Evolutionary conservation across 2,888 invertebrate species (phyloP).

Genomic region (Sarcophaga rosellei): DNA sequence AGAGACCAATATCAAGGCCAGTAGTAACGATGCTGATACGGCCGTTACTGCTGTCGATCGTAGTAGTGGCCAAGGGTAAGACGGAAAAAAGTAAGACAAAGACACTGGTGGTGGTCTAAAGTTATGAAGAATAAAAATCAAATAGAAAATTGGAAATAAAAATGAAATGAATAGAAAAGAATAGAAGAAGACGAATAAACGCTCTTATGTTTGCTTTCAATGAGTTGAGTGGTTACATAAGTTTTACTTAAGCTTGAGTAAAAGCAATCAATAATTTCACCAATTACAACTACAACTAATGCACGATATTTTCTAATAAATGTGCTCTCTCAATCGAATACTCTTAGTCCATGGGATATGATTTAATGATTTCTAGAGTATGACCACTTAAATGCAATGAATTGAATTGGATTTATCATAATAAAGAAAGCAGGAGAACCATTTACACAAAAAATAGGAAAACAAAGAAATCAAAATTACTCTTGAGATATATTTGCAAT

Average conservation of each 20-base stretch:
- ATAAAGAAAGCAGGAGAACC: background rate
- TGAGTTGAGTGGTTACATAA: slow-evolving; percentile 48
- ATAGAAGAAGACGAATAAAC: no score
- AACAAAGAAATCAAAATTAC: background rate
- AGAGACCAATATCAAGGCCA: background rate
- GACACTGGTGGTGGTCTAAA: background rate
- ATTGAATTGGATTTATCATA: slow-evolving; percentile 5
- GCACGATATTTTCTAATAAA: background rate
- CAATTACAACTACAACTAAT: background rate
- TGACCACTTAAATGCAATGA: background rate
- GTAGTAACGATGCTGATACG: slow-evolving; percentile 4
- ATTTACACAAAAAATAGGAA: background rate
- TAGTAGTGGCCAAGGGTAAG: background rate
- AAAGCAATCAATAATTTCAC: slow-evolving; percentile 38
- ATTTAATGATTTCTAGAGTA: background rate
- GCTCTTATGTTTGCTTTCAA: slow-evolving; percentile 36
- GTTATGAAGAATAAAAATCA: background rate
- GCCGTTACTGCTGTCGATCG: background rate
- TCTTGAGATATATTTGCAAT: no score
- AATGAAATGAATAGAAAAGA: background rate
- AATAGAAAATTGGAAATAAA: slow-evolving; percentile 2
- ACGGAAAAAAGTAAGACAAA: background rate
- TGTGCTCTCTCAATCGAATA: no score
- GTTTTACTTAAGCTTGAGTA: slow-evolving; percentile 46
- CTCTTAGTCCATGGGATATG: no score